Base-by-base conservation (phyloP, 1,140 invertebrate genomes). In the Heliconius himera region DNA sequence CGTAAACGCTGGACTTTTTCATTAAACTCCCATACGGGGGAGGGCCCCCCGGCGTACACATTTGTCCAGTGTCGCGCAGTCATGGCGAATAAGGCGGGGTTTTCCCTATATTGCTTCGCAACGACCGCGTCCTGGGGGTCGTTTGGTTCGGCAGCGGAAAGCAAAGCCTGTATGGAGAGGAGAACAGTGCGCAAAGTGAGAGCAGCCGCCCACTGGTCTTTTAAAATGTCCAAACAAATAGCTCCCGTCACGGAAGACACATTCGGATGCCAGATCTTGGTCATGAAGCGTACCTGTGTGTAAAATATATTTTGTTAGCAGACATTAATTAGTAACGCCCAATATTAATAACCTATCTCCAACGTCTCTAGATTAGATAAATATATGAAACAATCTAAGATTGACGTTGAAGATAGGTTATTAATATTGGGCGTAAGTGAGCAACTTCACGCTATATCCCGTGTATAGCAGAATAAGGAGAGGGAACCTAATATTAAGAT, bases 231-330 rank as follows among this genome's bases (percentile, higher is more conserved):
- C 92, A 99, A 95, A 95, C 99, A 99, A 90, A 99, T 99, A 56
- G 98, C 99, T 77, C 99, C 99, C 41, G 99, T 99, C 8, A 99
- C 99, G 29, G 99, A 99, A 76, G 98, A 99, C 86, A 99, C 99
- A 95, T 99, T 99, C 73, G 99, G 99, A 95, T 99, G 99, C 99
- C 99, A 99, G 91, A 99, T 99, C 95, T 98, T 99, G 79, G 99
- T 99, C 82, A 98, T 96, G 96, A 99, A 99, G 54, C 97, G 96
- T 79, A 98, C 97, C 97, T 98, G 85, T 29, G 26, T 66, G 22
- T 1, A 3, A 66, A 26, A 26, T 29, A 22, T 16, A 8, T 66
- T 16, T 29, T 66, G 22, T 66, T 66, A 66, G 60, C 3, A 2
- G 26, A n/a, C 2, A 51, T 51, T 51, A 51, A 18, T 8, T 20